A percentile compares a stretch with the other conserved stretches of the same genome.
Evolutionary conservation across 2,113 vertebrate genomes (phyloP).

Genomic region (Strigops habroptila): DNA sequence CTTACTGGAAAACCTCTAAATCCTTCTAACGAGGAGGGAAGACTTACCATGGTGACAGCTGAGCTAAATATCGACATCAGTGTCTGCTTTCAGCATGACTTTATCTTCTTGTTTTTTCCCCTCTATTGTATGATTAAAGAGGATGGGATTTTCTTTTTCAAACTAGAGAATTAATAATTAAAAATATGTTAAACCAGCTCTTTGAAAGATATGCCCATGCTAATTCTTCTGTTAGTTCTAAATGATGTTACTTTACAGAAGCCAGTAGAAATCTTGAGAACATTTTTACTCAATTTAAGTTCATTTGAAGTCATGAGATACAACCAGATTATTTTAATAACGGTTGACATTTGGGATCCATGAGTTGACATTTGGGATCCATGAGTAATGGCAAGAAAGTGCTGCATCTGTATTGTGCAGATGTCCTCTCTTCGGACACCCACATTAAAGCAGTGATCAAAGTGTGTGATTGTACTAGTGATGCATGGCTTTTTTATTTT

Average conservation of each 20-base stretch:
- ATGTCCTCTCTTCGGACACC: neutral
- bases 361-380: neutral
- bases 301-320: slow-evolving; percentile 7
- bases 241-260: neutral
- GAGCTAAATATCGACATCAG: neutral
- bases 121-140: neutral
- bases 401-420: neutral
- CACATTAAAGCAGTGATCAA: neutral
- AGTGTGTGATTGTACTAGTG: neutral
- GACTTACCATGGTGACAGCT: neutral
- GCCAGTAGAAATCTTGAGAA: neutral
- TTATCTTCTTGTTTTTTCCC: neutral
- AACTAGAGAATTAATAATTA: neutral
- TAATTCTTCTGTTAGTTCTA: slow-evolving; percentile 31
- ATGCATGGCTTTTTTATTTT: neutral
- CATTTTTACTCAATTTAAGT: neutral
- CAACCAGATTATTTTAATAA: slow-evolving; percentile 15
- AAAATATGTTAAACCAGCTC: neutral
- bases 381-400: neutral
- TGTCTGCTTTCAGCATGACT: neutral
- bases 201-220: neutral
- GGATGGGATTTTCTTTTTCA: neutral
- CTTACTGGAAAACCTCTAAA: neutral
- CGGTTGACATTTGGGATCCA: neutral
- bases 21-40: neutral